Base-by-base conservation (phyloP, 2,797 vertebrate species). In the Dipus sagitta region DNA sequence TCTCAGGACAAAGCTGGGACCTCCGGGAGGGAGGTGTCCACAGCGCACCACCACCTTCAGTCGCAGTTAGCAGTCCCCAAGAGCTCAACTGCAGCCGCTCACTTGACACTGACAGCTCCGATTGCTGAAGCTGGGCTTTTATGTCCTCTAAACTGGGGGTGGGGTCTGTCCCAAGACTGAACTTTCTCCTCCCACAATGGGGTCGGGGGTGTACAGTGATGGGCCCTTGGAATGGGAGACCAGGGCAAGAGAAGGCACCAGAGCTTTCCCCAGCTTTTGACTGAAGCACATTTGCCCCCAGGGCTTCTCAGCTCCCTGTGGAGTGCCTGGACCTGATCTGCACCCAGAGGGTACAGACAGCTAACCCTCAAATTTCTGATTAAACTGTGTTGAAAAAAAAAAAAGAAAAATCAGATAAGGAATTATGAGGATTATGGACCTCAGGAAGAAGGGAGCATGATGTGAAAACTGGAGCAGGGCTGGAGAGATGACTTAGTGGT, bases 61-160 rank as follows among this genome's bases (percentile, higher is more conserved):
- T 80, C 86, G 38, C 38, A 14, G 77, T 32, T 64, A 47, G 38
- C 34, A 76, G 24, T 9, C 23, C 62, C 91, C 65, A 30, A 38
- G 30, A 67, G 32, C 60, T 68, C 47, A 79, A 42, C 71, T 94
- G 87, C 0, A 3, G 1, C 70, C 84, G 76, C 34, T 86, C 64
- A 82, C 60, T 82, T 89, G 38, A 72, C 28, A 67, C 5, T 62
- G 79, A 32, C 64, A 88, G 6, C 8, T 12, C 11, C 38, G 74
- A 77, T 90, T 38, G 28, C 83, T 88, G 77, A 58, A 70, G 75
- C 82, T 64, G 86, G 47, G 42, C 88, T 94, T 97, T 95, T 97
- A 96, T 94, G 72, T 71, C 52, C 42, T 92, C 38, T 23, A 42
- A 42, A 15, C 28, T 86, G 17, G 76, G 17, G 90, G 82, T 15